Conservation (phyloP, 2,888 invertebrate genomes). For the Resseliella maxima region DNA sequence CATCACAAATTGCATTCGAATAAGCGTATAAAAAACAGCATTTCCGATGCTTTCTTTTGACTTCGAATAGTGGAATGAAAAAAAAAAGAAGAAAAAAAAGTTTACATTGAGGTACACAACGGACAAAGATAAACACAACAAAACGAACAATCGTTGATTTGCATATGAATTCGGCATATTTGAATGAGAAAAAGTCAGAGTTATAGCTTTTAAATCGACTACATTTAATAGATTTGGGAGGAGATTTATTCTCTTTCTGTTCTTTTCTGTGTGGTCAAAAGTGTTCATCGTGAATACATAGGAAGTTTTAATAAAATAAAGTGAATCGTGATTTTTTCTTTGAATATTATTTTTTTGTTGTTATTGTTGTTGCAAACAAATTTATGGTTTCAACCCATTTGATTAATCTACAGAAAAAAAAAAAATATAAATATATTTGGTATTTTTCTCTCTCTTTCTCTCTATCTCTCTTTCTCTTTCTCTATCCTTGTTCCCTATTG, state of each 20-base stretch:
- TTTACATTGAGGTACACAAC: no score
- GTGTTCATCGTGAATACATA: not conserved
- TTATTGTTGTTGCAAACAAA: not conserved
- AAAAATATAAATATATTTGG: not conserved
- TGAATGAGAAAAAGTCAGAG: slow-evolving; percentile 6
- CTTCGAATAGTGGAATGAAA: no score
- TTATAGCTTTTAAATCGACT: not conserved
- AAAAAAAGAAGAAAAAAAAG: no score
- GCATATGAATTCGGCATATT: slow-evolving; percentile 1
- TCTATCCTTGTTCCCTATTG: no score
- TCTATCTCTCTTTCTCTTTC: no score
- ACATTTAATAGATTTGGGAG: not conserved
- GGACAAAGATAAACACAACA: slow-evolving; percentile 5
- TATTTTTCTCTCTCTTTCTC: no score
- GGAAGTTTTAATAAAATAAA: slow-evolving; percentile 31
- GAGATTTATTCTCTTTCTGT: not conserved
- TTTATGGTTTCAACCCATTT: slow-evolving; percentile 21
- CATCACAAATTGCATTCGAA: not conserved
- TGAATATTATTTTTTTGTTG: not conserved
- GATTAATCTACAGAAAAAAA: not conserved
- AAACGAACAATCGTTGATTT: not conserved
- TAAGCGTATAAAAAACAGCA: not conserved
- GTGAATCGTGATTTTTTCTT: no score
- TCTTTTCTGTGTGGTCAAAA: not conserved
- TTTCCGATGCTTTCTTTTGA: not conserved